Conservation (phyloP, 2,113 vertebrate genomes). For the Triplophysa dalaica region DNA sequence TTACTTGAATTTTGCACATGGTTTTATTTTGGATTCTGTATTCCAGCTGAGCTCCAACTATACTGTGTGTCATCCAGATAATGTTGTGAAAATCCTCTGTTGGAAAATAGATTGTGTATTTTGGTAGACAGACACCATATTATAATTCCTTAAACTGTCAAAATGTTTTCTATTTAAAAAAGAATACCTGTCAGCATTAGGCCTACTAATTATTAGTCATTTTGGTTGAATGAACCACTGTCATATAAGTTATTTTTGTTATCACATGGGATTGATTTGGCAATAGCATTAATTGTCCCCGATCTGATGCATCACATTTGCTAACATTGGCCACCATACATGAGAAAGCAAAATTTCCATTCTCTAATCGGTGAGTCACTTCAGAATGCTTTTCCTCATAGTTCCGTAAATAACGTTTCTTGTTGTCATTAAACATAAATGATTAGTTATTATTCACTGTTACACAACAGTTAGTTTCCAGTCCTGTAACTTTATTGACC, state of each 20-base stretch:
- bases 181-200: slow-evolving; percentile 2
- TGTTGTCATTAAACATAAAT: slow-evolving; percentile 16
- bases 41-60: too few relatives aligned
- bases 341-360: slow-evolving; percentile 24
- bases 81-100: neutral
- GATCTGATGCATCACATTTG: neutral
- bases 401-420: neutral
- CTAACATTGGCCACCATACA: neutral
- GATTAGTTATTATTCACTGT: neutral
- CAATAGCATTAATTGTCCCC: neutral
- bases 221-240: neutral
- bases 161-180: neutral
- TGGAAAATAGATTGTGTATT: neutral
- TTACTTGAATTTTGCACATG: neutral
- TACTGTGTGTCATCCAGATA: too few relatives aligned
- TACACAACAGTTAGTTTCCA: too few relatives aligned
- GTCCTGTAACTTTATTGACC: too few relatives aligned
- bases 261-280: slow-evolving; percentile 6
- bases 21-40: too few relatives aligned
- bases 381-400: neutral
- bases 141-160: neutral
- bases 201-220: slow-evolving; percentile 3
- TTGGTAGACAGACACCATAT: neutral
- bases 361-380: slow-evolving; percentile 4
- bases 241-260: neutral